These are phyloP conservation scores for Lemur catta DNA, from an alignment of 2,797 vertebrate genomes.

Conservation along the genomic window DNA sequence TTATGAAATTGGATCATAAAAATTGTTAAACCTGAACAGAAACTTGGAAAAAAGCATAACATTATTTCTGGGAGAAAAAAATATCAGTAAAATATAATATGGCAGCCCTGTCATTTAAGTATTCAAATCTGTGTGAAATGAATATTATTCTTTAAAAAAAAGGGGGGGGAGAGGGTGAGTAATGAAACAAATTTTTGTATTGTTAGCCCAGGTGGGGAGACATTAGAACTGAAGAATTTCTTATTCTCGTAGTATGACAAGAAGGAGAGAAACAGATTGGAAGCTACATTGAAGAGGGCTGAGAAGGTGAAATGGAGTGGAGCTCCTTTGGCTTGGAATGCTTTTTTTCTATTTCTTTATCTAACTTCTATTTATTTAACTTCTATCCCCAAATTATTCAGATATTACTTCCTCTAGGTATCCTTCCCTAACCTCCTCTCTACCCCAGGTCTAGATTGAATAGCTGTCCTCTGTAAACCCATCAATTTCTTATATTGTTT, in stretches of 20 bases:
- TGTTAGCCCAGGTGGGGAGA: background rate
- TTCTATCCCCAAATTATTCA: background rate
- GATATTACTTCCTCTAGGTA: background rate
- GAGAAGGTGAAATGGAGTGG: background rate
- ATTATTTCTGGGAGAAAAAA: background rate
- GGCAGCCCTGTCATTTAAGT: background rate
- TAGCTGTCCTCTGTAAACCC: background rate
- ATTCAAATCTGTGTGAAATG: background rate
- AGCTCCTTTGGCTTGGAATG: background rate
- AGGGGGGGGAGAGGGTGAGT: fast-evolving
- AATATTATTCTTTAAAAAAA: background rate
- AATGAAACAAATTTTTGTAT: background rate
- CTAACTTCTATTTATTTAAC: background rate
- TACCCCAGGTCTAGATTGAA: background rate
- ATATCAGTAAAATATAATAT: background rate
- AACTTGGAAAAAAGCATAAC: background rate
- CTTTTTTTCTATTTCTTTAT: background rate
- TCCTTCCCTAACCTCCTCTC: background rate
- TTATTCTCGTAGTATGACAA: background rate
- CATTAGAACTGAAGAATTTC: background rate
- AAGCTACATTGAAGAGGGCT: background rate
- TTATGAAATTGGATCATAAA: slow-evolving; percentile 19
- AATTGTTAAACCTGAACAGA: background rate
- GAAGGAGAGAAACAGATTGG: background rate
- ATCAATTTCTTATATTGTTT: background rate